Base-by-base conservation (phyloP, 2,888 invertebrate species). In the Argyra leucocephala region DNA sequence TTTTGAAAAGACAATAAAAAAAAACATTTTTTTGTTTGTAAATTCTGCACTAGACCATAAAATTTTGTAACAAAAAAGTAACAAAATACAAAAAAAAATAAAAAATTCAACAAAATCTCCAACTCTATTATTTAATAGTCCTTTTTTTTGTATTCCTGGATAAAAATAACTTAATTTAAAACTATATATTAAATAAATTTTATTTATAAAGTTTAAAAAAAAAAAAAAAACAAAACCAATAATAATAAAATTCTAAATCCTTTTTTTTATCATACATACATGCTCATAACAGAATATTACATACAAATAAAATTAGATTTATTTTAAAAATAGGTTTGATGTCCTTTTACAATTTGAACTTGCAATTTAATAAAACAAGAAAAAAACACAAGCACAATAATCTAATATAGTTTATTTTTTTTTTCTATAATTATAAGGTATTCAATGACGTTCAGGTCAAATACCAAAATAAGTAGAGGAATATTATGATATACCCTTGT, bases 1-100 rank as follows among this genome's bases (percentile, higher is more conserved):
- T 48, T 48, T 48, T 48, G 4, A 15, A 18, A 48, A 48, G 48
- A 48, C 18, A 48, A 48, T 18, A 37, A 12, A 37, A 48, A 48
- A 48, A 48, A n/a, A n/a, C n/a, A n/a, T n/a, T n/a, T n/a, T 48
- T 48, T 37, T 10, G 48, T 48, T 48, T 48, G 48, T 48, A 48
- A 48, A 48, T 48, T 48, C n/a, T 48, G 18, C 48, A 48, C 48
- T 48, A 48, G 48, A 48, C 48, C 48, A 48, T 48, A 48, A 48
- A 48, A 31, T 31, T 31, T 31, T 31, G 12, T 31, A 31, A 31
- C 31, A 31, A 31, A 12, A 7, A 31, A 31, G 1, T 26, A 4
- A 6, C 9, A 31, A 31, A 31, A 6, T 31, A 31, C 7, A 31
- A 31, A 31, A 31, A 31, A 31, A 31, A 31, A 4, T 31, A 48